phyloP scores from a whole-genome alignment of 1,140 invertebrate genomes.

The Pseudobourletiella spinata region DNA sequence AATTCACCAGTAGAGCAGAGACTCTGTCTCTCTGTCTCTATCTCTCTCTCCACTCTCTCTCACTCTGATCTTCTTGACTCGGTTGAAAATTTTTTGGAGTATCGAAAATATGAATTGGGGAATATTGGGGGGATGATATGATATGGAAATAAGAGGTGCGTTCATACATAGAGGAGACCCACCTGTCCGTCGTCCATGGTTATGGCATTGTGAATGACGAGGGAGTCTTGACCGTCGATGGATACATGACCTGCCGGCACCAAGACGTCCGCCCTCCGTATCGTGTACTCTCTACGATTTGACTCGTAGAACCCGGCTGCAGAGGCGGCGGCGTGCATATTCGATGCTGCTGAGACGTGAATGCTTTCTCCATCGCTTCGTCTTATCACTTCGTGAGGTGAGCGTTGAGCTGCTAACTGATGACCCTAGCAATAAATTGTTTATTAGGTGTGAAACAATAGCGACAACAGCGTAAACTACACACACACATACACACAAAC shows the following conservation, averaged over 20 bases:
- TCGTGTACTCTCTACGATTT: constrained; percentile 44
- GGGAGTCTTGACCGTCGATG: constrained; percentile 45
- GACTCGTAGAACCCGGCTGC: constrained; percentile 33
- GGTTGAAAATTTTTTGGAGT: too few species aligned
- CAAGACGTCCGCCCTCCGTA: constrained; percentile 52
- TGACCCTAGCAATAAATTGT: constrained; percentile 26
- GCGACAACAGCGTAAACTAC: too few species aligned
- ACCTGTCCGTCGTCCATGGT: constrained; percentile 64
- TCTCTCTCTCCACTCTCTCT: too few species aligned
- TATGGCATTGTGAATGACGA: constrained; percentile 45
- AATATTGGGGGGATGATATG: too few species aligned
- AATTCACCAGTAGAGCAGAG: too few species aligned
- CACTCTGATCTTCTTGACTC: too few species aligned
- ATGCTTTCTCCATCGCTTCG: constrained; percentile 38
- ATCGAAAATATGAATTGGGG: too few species aligned
- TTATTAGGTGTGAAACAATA: neutral
- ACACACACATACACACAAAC: too few species aligned
- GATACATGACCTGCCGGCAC: constrained; percentile 42
- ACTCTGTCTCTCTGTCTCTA: too few species aligned
- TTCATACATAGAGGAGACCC: too few species aligned
- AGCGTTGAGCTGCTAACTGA: constrained; percentile 32
- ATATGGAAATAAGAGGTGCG: too few species aligned
- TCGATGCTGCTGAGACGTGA: constrained; percentile 26
- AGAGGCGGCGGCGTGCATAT: constrained; percentile 29
- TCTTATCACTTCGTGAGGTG: constrained; percentile 33